Base-by-base conservation (phyloP, 2,113 vertebrate species). In the Oryzias woworae region DNA sequence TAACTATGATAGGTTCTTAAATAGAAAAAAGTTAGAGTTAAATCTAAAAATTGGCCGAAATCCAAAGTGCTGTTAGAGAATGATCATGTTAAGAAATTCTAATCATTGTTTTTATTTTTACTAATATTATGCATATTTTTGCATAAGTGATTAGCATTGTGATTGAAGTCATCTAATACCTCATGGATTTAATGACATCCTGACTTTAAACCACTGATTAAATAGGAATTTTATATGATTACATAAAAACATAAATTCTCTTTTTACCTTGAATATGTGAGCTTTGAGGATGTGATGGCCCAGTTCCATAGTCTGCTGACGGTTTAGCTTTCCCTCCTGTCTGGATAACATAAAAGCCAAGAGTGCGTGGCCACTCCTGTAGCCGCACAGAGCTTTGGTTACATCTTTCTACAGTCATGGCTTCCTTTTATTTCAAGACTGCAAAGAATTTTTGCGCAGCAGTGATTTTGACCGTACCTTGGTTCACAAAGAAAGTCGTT, bases 281-380 rank as follows among this genome's bases (percentile, higher is more conserved):
- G 97, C 97, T 89, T 99, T 99, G 52, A 99, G 94, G 75, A 99
- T 98, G 82, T 99, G 97, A 71, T 99, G 97, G 48, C 97, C 97
- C 3, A 99, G 94, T 87, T 99, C 97, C 94, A 99, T 95, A 1
- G 97, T 99, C 78, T 99, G 97, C 65, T 99, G 97, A 18, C 96
- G 94, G 86, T 98, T 99, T 83, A 99, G 85, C 74, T 98, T 99
- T 23, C 95, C 95, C 66, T 96, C 96, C 85, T 98, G 97, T 24
- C 97, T 91, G 28, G 97, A 98, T 85, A 98, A 96, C 96, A 98
- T 97, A 90, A 99, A 99, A 1, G 97, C 96, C 91, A 99, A 86
- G 14, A 99, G 93, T 63, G 97, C 95, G 2, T 99, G 97, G 63
- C 97, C 97, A 23, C 89, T 98, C 91, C 97, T 99, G 90, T 1